Conservation (phyloP, 2,113 vertebrate species). For the Thunnus maccoyii region DNA sequence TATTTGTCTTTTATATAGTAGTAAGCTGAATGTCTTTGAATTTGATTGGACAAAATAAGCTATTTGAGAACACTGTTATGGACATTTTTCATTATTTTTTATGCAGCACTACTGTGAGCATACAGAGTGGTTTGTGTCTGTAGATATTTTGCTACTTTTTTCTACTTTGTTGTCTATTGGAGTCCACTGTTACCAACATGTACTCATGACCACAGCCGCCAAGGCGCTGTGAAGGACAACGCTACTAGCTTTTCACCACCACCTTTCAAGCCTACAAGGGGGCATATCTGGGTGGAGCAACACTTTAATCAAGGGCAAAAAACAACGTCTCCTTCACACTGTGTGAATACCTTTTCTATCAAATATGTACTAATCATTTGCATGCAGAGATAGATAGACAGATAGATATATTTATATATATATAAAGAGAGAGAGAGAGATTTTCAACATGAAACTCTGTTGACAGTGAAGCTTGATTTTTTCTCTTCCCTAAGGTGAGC, state of each 20-base stretch:
- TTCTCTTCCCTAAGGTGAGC: conserved; percentile 31
- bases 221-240: conserved; percentile 1
- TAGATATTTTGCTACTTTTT: background rate
- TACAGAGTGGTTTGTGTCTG: background rate
- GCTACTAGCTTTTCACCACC: background rate
- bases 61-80: too few species aligned
- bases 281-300: background rate
- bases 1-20: too few species aligned
- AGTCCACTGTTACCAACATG: background rate
- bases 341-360: conserved; percentile 5
- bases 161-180: background rate
- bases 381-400: background rate
- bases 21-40: too few species aligned
- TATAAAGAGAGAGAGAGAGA: background rate
- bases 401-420: background rate
- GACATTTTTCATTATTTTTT: too few species aligned
- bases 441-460: conserved; percentile 10
- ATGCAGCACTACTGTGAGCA: too few species aligned
- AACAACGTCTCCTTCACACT: conserved; percentile 21
- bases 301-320: conserved; percentile 18
- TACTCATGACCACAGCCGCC: background rate
- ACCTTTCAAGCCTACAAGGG: background rate
- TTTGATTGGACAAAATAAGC: too few species aligned
- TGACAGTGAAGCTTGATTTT: conserved; percentile 24
- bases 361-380: background rate